Evolutionary conservation across 2,113 vertebrate genomes (phyloP).

Genomic region (Terrapene triunguis): DNA sequence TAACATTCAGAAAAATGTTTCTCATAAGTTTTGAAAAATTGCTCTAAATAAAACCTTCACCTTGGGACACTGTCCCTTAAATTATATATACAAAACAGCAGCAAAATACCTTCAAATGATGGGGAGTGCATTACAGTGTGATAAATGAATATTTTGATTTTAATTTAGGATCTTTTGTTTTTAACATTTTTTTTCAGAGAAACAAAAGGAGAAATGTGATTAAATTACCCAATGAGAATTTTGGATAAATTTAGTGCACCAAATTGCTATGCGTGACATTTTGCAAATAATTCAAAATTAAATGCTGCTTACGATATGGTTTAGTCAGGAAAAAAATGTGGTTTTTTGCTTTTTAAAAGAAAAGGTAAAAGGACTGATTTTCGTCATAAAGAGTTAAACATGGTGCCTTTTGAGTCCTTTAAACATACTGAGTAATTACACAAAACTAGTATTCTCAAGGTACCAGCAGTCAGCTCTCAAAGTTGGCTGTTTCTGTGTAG

Average conservation of each 20-base stretch:
- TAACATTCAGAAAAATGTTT: constrained; percentile 48
- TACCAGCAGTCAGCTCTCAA: neutral
- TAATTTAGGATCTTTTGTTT: constrained; percentile 68
- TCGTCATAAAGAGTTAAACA: neutral
- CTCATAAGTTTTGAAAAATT: constrained; percentile 15
- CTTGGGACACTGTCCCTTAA: constrained; percentile 18
- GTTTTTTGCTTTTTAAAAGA: constrained; percentile 2
- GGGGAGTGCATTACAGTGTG: constrained; percentile 41
- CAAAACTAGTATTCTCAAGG: neutral
- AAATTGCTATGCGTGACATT: constrained; percentile 48
- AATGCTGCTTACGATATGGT: neutral
- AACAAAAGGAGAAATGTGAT: constrained; percentile 58
- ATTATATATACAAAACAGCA: constrained; percentile 51
- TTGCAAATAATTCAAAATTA: constrained; percentile 48
- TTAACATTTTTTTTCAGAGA: constrained; percentile 43
- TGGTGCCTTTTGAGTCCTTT: neutral
- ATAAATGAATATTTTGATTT: constrained; percentile 64
- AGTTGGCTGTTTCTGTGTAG: neutral
- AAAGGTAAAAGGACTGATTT: neutral
- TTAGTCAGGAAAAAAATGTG: neutral
- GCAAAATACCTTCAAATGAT: constrained; percentile 55
- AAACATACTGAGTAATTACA: neutral
- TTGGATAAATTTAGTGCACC: constrained; percentile 61
- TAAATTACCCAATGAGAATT: constrained; percentile 62
- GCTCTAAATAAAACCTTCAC: constrained; percentile 30